These are phyloP conservation scores for Cyrtodaria siliqua DNA, from an alignment of 2,888 invertebrate genomes.

Conservation along the genomic window DNA sequence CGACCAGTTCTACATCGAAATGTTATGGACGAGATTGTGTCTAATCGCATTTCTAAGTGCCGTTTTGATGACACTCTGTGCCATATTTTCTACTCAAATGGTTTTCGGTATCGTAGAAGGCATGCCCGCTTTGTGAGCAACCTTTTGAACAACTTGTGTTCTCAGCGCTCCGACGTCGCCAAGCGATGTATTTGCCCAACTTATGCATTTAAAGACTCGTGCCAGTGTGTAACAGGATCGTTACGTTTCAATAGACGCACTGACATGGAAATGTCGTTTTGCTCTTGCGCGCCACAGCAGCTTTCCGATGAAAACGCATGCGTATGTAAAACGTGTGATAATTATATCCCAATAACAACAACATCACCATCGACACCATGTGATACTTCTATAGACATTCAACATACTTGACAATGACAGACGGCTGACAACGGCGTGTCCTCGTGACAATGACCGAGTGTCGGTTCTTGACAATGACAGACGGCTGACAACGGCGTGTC, in stretches of 20 bases:
- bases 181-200: slow-evolving; percentile 26
- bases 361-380: slow-evolving; percentile 1
- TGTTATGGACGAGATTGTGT: slow-evolving; percentile 23
- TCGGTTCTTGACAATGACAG: slow-evolving; percentile 31
- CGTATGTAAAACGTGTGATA: slow-evolving; percentile 13
- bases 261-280: slow-evolving; percentile 9
- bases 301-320: neutral
- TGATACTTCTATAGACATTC: neutral
- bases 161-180: neutral
- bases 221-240: slow-evolving; percentile 9
- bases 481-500: neutral
- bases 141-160: slow-evolving; percentile 4
- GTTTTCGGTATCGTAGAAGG: slow-evolving; percentile 10
- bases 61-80: slow-evolving; percentile 23
- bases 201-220: slow-evolving; percentile 10
- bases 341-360: neutral
- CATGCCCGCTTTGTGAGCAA: slow-evolving; percentile 14
- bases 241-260: neutral
- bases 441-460: slow-evolving; percentile 23
- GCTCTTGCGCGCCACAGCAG: slow-evolving; percentile 16
- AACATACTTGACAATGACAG: slow-evolving; percentile 27
- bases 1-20: neutral
- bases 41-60: slow-evolving; percentile 37
- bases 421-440: slow-evolving; percentile 1
- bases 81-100: slow-evolving; percentile 22